A percentile compares a stretch with the other conserved stretches of the same genome.
Evolutionary conservation across 2,888 invertebrate genomes (phyloP).

Genomic region (Sminthurides aquaticus): DNA sequence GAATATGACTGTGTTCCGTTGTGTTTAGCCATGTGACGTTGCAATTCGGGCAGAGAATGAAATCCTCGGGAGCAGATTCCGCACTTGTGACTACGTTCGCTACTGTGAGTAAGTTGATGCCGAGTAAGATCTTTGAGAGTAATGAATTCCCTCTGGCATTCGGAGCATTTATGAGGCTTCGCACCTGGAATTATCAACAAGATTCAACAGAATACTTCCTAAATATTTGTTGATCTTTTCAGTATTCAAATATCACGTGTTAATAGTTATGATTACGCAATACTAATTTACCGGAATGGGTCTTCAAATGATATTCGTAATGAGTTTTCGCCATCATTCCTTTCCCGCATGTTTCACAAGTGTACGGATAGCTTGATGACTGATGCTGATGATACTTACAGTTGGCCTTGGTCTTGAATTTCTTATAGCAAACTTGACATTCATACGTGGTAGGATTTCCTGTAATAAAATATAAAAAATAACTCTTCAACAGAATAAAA

Average conservation of each 20-base stretch:
- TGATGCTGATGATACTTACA: conserved; percentile 18
- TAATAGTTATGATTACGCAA: not conserved
- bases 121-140: not conserved
- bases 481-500: not conserved
- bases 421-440: conserved; percentile 10
- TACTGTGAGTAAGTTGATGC: not conserved
- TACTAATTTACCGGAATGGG: conserved; percentile 6
- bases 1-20: not conserved
- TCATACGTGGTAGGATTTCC: conserved; percentile 9
- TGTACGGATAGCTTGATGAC: not conserved
- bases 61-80: not conserved
- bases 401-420: conserved; percentile 18
- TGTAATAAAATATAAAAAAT: not conserved
- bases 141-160: not conserved
- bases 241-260: not conserved
- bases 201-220: too few relatives aligned
- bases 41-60: not conserved
- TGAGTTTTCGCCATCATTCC: conserved; percentile 18
- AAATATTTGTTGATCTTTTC: not conserved
- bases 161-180: not conserved
- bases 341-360: conserved; percentile 14
- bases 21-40: not conserved
- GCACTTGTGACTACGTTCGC: not conserved
- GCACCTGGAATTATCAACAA: not conserved
- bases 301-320: conserved; percentile 15